Evolutionary conservation across 2,113 vertebrate genomes (phyloP), one percentile per base, ranked within the genome.

Genomic region (Myotis lucifugus): DNA sequence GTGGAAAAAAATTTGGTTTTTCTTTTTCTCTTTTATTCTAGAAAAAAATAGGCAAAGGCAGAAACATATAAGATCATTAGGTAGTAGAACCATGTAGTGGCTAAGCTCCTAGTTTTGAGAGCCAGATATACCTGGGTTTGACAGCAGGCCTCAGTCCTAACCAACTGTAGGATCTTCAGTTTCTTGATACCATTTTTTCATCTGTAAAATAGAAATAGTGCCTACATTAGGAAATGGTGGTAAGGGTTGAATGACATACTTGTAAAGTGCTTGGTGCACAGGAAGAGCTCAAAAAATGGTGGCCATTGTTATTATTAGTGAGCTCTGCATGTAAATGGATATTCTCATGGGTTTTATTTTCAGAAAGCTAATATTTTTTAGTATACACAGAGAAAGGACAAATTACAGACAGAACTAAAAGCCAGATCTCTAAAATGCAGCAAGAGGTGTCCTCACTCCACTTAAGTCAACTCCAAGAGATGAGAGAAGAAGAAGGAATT

Each of bases 391-490:
- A 85, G 27, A 42, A 85, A 85, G n/a, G n/a, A 69, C 52, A 88
- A 86, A 92, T 32, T 70, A 27, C 21, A 93, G 23, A 84, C 17
- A 69, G 29, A 72, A 2, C 48, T 46, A 77, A 89, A 78, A 50
- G 69, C 19, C 84, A 78, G n/a, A 84, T 66, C 19, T 95, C 86
- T 48, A 85, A 86, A 89, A 89, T 96, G 27, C 64, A 78, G 81
- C 40, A 40, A 42, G 3, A 61, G 19, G 18, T 42, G 25, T 61
- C 77, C 34, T 90, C 50, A n/a, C 15, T 61, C 64, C 48, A 12
- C 34, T 91, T 54, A 85, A 69, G 8, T 69, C 77, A 88, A 21
- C 82, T 66, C 42, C 25, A 78, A 48, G 67, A 56, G 54, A 14
- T 67, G 34, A 50, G 9, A 87, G 32, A 86, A 46, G 19, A 9